Evolutionary conservation across 1,140 invertebrate genomes (phyloP), one percentile per base, ranked within the genome.

Genomic region (Heliconius hewitsoni): DNA sequence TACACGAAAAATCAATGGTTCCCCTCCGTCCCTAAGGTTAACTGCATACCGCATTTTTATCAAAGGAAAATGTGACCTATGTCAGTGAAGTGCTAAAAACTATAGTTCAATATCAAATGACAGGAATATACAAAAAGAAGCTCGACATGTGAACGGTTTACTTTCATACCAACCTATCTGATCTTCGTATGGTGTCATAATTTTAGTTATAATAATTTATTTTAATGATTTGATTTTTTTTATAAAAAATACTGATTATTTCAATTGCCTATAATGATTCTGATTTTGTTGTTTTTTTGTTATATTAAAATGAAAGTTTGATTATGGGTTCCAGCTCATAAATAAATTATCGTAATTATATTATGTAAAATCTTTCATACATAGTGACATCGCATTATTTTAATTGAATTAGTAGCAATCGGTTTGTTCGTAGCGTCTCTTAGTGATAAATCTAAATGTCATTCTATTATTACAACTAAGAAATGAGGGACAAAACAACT

Each of bases 21-120:
- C 87, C 88, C 84, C 85, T 86, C 86, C 83, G 85, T 85, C 85
- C 81, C 85, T 89, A 90, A 92, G 91, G 91, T 94, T 92, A 87
- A 88, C 89, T 89, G 92, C 92, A 94, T 94, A 94, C 92, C 91
- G 92, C 91, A 94, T 93, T 93, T 94, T 93, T 91, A 84, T 73
- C 72, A 83, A 85, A 83, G 74, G 90, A 92, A 94, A 94, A 94
- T 92, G 91, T 92, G 89, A 79, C 85, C 84, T 90, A 94, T 94
- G 92, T 86, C 60, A 91, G 92, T 93, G 92, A 89, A 91, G 91
- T 91, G 91, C 78, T 88, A 84, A 89, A 84, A 82, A 76, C 77
- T 82, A 76, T 75, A 80, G 70, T 78, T 80, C 71, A 82, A 85
- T 83, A 74, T 77, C 75, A 82, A 85, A 86, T 79, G 83, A 83